Conservation (phyloP, 2,113 vertebrate species). For the Syrmaticus mikado region DNA sequence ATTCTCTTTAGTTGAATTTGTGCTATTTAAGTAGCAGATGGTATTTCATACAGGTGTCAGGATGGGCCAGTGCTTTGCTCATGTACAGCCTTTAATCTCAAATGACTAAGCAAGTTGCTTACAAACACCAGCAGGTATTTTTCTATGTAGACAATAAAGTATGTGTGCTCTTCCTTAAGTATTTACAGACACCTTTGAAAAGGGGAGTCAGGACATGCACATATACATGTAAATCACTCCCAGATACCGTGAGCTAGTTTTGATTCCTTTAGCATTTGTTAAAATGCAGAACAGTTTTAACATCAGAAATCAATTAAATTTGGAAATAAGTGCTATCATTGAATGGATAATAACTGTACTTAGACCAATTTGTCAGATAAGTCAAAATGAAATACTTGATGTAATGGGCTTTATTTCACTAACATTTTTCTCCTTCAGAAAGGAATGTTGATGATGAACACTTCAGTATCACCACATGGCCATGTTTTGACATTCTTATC, state of each 20-base stretch:
- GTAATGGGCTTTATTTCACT: neutral
- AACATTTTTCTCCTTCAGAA: neutral
- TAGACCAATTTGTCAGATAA: neutral
- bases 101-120: neutral
- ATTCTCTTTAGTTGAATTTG: neutral
- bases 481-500: neutral
- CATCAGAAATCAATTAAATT: neutral
- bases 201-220: neutral
- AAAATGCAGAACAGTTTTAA: neutral
- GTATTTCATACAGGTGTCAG: neutral
- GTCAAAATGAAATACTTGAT: neutral
- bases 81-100: neutral
- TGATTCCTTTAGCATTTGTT: neutral
- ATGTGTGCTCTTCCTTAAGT: neutral
- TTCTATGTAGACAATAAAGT: accelerated
- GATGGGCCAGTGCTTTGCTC: neutral
- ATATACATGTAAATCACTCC: neutral
- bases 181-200: neutral
- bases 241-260: neutral
- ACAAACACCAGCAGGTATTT: neutral
- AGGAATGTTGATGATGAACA: neutral
- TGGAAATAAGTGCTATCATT: neutral
- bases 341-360: neutral
- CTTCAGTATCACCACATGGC: neutral
- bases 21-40: neutral